Evolutionary conservation across 1,140 invertebrate genomes (phyloP).

Genomic region (Pachypeltis micranthus): DNA sequence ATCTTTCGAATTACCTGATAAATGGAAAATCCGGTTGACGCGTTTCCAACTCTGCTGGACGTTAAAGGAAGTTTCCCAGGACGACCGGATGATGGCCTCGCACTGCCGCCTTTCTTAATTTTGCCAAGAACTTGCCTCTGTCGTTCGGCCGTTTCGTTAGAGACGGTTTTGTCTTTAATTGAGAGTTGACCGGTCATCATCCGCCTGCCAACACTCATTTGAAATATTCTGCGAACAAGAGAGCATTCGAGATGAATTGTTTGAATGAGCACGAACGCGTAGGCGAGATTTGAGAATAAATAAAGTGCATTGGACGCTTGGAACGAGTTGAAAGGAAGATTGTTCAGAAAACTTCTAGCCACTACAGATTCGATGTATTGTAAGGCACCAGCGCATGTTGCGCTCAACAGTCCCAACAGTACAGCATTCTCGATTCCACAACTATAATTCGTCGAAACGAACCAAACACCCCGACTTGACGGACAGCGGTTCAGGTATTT

Average conservation of each 20-base stretch:
- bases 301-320: too few species aligned
- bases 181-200: conserved; percentile 34
- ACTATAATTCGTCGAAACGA: too few species aligned
- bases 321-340: too few species aligned
- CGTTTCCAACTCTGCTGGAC: neutral
- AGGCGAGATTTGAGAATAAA: too few species aligned
- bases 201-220: conserved; percentile 45
- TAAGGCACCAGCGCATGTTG: too few species aligned
- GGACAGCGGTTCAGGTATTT: too few species aligned
- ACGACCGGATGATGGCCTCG: conserved; percentile 6
- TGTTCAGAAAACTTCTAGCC: too few species aligned
- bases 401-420: too few species aligned
- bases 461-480: too few species aligned
- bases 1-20: neutral
- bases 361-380: too few species aligned
- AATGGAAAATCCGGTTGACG: neutral
- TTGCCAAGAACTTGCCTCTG: conserved; percentile 58
- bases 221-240: conserved; percentile 43
- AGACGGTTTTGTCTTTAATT: neutral
- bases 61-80: conserved; percentile 16
- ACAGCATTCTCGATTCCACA: too few species aligned
- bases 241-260: conserved; percentile 17
- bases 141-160: conserved; percentile 25
- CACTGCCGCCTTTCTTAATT: conserved; percentile 34
- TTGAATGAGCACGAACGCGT: too few species aligned